Evolutionary conservation across 2,113 vertebrate species (phyloP), one percentile per base, ranked within the genome.

Genomic region (Grus americana): DNA sequence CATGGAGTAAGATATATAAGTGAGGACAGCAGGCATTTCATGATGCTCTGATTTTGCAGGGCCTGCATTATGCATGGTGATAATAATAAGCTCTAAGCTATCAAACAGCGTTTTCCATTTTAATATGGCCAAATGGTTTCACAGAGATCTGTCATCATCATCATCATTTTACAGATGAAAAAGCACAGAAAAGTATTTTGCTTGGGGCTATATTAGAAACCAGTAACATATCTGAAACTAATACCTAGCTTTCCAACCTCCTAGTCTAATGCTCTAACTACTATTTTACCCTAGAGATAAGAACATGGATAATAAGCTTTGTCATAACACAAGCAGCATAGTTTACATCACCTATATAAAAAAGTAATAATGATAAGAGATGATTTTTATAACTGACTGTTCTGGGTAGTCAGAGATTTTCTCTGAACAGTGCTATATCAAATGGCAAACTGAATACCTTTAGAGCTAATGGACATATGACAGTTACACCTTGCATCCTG

Each of bases 101-200:
- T 90, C 85, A 82, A 88, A 72, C 36, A 63, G 49, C 8, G 1
- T 19, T 91, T 91, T 91, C 36, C 30, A 65, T 92, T 94, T 93
- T 91, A 91, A 90, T 87, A 79, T 54, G 38, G 36, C 27, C 52
- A 85, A 96, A 86, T 62, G 27, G 16, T 63, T 92, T 93, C 63
- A 78, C 38, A 92, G 62, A 95, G 29, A 15, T 76, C 62, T 91
- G 40, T 71, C 57, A 84, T 75, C 38, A 81, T 78, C 66, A 83
- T 72, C 34, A 50, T 68, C 58, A 66, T 85, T 95, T 90, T 79
- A 65, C 42, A 76, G 62, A 96, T 46, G 79, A 95, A 88, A 96
- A 96, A 71, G 17, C 70, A 54, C 17, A 92, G 54, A 79, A 34
- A 85, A 92, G 13, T 54, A 54, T 85, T 86, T 88, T 70, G 32